Conservation (phyloP, 1,140 invertebrate species). For the Temnothorax longispinosus region DNA sequence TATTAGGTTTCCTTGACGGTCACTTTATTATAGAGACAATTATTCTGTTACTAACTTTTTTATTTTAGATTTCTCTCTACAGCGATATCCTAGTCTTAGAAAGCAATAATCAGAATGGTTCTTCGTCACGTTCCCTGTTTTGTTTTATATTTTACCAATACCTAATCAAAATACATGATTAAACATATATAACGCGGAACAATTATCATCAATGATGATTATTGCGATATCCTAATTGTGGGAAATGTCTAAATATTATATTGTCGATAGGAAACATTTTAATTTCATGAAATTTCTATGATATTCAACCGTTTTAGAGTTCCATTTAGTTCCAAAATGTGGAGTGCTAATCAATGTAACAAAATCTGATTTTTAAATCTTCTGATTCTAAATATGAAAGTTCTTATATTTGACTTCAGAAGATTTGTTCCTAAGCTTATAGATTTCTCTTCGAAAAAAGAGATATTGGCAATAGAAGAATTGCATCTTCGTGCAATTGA, state of each 20-base stretch:
- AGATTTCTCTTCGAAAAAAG: not conserved
- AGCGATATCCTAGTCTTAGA: not conserved
- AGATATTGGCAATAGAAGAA: not conserved
- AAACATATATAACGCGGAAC: not conserved
- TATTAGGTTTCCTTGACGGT: not conserved
- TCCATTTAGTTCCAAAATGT: not conserved
- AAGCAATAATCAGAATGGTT: not conserved
- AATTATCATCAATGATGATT: not conserved
- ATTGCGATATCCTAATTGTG: not conserved
- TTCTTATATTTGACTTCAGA: not conserved
- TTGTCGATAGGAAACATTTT: not conserved
- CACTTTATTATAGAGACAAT: not conserved
- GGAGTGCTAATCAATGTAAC: not conserved
- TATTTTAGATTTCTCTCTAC: not conserved
- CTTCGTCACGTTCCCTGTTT: not conserved
- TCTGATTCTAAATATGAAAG: not conserved
- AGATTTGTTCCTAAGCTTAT: not conserved
- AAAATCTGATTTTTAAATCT: not conserved
- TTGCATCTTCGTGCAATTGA: not conserved
- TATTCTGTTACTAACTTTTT: not conserved
- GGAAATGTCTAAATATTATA: not conserved
- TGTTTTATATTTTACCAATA: not conserved
- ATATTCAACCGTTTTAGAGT: not conserved
- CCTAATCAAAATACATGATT: not conserved
- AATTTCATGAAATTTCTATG: not conserved